Percentiles rank a stretch among this genome's conserved stretches.
phyloP scores from a whole-genome alignment of 2,113 vertebrate genomes.

The Elephas maximus region DNA sequence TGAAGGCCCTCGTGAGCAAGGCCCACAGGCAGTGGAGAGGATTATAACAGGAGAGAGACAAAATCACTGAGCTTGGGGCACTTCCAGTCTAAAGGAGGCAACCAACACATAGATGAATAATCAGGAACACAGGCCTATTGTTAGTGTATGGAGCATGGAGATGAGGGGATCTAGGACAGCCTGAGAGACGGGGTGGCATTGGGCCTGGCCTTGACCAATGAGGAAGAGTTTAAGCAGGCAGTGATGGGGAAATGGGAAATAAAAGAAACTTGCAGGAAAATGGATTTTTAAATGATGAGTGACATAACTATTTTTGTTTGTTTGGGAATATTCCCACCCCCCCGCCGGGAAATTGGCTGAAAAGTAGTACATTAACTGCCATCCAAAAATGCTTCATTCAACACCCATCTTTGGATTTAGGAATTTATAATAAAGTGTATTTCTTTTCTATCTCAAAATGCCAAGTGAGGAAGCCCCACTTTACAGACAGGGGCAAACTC shows the following conservation, averaged over 20 bases:
- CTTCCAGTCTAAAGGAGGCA: not conserved
- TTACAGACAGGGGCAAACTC: not conserved
- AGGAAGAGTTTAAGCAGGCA: not conserved
- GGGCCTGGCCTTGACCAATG: not conserved
- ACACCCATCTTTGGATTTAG: not conserved
- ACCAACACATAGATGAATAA: rapidly evolving
- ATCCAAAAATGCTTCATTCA: not conserved
- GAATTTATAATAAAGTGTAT: not conserved
- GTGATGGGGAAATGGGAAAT: not conserved
- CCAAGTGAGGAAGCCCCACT: not conserved
- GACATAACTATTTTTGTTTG: not conserved
- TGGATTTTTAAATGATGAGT: not conserved
- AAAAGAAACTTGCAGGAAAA: not conserved
- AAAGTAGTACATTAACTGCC: not conserved
- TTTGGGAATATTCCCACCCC: not conserved
- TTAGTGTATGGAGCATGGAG: rapidly evolving
- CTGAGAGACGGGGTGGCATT: not conserved
- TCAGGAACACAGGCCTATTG: rapidly evolving
- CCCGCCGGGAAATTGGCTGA: not conserved
- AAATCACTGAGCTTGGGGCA: not conserved
- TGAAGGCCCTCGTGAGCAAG: not conserved
- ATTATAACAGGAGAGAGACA: not conserved
- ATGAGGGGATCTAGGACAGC: not conserved
- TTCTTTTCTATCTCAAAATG: constrained; percentile 31
- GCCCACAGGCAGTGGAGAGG: not conserved